Evolutionary conservation across 2,113 vertebrate species (phyloP), one percentile per base, ranked within the genome.

Genomic region (Eulacestoma nigropectus): DNA sequence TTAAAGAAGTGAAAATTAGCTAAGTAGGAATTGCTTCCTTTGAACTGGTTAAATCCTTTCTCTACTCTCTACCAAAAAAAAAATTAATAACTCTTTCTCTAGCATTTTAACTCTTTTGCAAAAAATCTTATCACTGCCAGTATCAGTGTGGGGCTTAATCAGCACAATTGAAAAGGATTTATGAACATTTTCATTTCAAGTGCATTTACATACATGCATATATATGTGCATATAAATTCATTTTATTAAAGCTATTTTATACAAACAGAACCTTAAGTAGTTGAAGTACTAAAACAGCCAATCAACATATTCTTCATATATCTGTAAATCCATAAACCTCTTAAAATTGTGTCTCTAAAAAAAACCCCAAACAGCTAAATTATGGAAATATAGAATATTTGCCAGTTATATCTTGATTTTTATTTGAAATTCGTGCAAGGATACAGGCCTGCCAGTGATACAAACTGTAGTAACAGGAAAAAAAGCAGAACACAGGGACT

Each of bases 371-470:
- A 80, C 35, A 88, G 63, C 37, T 91, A 94, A 96, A 97, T 97
- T 95, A 97, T 93, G 93, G 93, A 97, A 97, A 97, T 97, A 82
- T 44, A 87, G 84, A 97, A 80, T 97, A 96, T 97, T 97, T 97
- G 25, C 92, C 76, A 87, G 85, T 92, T 97, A 86, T 81, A 44
- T 91, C 82, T 96, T 94, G 91, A 95, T 96, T 98, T 96, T 96
- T 94, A 94, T 92, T 96, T 69, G 63, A 97, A 97, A 98, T 96
- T 96, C 92, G 91, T 82, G 82, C 84, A 96, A 94, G 93, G 95
- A 89, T 95, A 94, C 77, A 84, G 75, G 52, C 81, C 93, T 76
- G 83, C 65, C 87, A 91, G 88, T 95, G 94, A 91, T 96, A 96
- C 64, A 96, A 97, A 94, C 80, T 64, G 62, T 35, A 97, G 92